Conservation (phyloP, 1,140 invertebrate species). For the Streblospio benedicti region DNA sequence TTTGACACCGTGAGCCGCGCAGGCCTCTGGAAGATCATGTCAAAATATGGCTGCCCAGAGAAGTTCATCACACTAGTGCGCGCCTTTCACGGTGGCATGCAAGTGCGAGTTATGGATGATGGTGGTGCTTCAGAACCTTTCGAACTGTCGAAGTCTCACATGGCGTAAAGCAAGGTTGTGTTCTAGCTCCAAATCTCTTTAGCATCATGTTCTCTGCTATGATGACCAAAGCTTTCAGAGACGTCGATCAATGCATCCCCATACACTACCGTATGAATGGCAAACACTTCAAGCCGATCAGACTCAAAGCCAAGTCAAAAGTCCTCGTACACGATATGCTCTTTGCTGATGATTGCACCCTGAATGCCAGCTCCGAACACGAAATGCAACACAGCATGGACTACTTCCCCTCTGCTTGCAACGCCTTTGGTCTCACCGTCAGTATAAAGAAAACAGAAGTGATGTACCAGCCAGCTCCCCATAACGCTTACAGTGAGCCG, state of each 20-base stretch:
- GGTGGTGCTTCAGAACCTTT: slow-evolving; percentile 8
- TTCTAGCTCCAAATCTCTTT: slow-evolving; percentile 17
- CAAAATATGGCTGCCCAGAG: slow-evolving; percentile 15
- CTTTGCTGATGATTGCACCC: slow-evolving; percentile 18
- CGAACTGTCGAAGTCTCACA: slow-evolving; percentile 15
- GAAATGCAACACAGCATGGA: slow-evolving; percentile 20
- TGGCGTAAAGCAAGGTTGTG: slow-evolving; percentile 19
- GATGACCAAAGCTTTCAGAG: slow-evolving; percentile 15
- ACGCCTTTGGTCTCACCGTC: slow-evolving; percentile 22
- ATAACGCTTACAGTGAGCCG: too few species aligned
- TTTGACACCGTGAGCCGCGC: slow-evolving; percentile 24
- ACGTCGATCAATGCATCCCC: neutral
- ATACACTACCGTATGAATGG: slow-evolving; percentile 15
- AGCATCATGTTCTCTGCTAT: slow-evolving; percentile 14
- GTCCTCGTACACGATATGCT: neutral
- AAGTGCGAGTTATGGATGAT: neutral
- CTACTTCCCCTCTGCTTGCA: slow-evolving; percentile 18
- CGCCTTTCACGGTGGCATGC: slow-evolving; percentile 18
- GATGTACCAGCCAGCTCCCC: too few species aligned
- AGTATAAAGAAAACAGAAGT: slow-evolving; percentile 23
- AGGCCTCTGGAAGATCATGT: slow-evolving; percentile 21
- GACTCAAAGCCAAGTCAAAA: slow-evolving; percentile 18
- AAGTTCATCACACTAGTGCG: too few species aligned
- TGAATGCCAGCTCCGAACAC: slow-evolving; percentile 13
- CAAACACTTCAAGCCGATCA: slow-evolving; percentile 14